Evolutionary conservation across 2,888 invertebrate genomes (phyloP).

Genomic region (Drosophila silvestris): DNA sequence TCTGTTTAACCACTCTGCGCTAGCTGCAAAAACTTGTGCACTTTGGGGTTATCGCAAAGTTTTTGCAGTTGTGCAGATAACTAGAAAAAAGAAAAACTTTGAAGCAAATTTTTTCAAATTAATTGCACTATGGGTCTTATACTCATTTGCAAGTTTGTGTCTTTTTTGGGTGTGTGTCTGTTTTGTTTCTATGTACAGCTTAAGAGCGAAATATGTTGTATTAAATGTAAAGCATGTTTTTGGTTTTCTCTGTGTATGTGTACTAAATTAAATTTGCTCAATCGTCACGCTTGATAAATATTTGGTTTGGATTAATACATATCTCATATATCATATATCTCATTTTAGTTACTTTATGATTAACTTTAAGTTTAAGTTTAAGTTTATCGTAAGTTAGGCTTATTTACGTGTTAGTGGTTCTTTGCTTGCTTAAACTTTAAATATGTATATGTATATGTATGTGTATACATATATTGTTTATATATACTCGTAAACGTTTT

Average conservation of each 20-base stretch:
- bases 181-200: constrained; percentile 60
- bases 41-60: constrained; percentile 56
- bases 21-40: constrained; percentile 51
- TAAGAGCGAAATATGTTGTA: constrained; percentile 41
- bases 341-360: constrained; percentile 62
- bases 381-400: constrained; percentile 71
- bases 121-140: constrained; percentile 37
- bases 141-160: constrained; percentile 31
- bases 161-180: constrained; percentile 13
- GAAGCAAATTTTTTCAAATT: constrained; percentile 42
- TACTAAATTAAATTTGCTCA: constrained; percentile 63
- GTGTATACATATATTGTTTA: constrained; percentile 52
- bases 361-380: constrained; percentile 60
- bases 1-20: constrained; percentile 25
- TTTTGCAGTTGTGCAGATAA: constrained; percentile 36
- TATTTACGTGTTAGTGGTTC: constrained; percentile 81
- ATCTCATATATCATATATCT: constrained; percentile 57
- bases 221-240: constrained; percentile 22
- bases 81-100: constrained; percentile 19
- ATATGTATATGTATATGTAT: constrained; percentile 52
- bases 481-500: constrained; percentile 68
- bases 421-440: constrained; percentile 77
- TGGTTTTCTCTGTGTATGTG: constrained; percentile 12
- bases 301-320: constrained; percentile 66
- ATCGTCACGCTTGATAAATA: constrained; percentile 61